phyloP scores from a whole-genome alignment of 2,888 invertebrate species.

The Galerucella nymphaeae region DNA sequence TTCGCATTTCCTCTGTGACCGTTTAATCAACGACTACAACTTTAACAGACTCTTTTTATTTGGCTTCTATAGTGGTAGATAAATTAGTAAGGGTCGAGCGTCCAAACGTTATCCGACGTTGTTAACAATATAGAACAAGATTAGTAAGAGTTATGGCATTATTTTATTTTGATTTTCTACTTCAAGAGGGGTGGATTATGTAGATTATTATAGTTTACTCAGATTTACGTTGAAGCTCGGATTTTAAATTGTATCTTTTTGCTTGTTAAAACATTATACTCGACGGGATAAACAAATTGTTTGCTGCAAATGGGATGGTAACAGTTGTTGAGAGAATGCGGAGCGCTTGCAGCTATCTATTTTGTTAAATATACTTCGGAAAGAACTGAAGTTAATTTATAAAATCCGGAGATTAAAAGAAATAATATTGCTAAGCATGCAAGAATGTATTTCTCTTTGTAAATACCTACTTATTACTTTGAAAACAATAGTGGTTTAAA shows the following conservation, averaged over 20 bases:
- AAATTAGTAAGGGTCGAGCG: neutral
- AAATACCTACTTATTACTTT: too few relatives aligned
- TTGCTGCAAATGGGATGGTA: neutral
- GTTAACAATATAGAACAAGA: constrained; percentile 9
- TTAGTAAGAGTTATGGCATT: constrained; percentile 10
- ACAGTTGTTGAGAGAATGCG: neutral
- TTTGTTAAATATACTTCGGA: too few relatives aligned
- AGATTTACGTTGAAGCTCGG: neutral
- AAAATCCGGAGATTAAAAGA: neutral
- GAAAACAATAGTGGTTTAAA: too few relatives aligned
- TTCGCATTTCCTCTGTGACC: neutral
- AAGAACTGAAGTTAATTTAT: neutral
- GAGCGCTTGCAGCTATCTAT: neutral
- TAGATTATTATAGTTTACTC: constrained; percentile 8
- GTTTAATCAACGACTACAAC: neutral
- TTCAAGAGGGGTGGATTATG: constrained; percentile 4
- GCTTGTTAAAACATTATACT: constrained; percentile 8
- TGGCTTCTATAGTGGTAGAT: neutral
- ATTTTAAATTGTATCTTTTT: neutral
- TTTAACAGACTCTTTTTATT: neutral
- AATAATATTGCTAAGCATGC: neutral
- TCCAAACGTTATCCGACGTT: constrained; percentile 1
- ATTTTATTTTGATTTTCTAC: neutral
- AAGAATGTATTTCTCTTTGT: too few relatives aligned
- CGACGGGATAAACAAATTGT: neutral